Conservation (phyloP, 2,888 invertebrate genomes). For the Thysanoteuthis rhombus region DNA sequence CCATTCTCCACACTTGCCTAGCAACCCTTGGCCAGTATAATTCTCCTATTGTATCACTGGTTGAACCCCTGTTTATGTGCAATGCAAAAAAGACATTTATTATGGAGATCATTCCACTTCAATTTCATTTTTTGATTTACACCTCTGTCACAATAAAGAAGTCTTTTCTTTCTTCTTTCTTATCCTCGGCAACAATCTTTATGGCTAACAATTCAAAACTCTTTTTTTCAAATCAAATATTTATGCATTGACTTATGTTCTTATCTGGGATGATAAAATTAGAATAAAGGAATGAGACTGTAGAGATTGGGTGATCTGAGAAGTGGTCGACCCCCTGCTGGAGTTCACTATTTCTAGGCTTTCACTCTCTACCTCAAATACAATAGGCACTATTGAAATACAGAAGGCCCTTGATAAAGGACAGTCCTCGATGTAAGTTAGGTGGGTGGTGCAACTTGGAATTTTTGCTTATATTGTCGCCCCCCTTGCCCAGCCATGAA, state of each 20-base stretch:
- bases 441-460: no score
- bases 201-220: background rate
- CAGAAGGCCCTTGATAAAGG: no score
- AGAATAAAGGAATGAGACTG: no score
- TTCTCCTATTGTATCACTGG: background rate
- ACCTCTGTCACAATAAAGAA: background rate
- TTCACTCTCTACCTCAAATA: background rate
- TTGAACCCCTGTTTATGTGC: background rate
- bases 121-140: background rate
- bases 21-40: background rate
- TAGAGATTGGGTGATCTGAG: background rate
- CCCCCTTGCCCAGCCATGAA: no score
- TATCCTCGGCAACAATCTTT: no score
- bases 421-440: no score
- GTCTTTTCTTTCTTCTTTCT: background rate
- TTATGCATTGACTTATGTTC: background rate
- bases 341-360: background rate
- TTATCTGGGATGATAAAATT: background rate
- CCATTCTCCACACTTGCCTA: background rate
- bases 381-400: background rate
- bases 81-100: background rate
- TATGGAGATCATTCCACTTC: background rate
- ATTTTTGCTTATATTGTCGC: no score
- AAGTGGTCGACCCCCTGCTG: background rate
- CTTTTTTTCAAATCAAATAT: background rate